Conservation (phyloP, 1,140 invertebrate species). For the Anastrepha ludens region DNA sequence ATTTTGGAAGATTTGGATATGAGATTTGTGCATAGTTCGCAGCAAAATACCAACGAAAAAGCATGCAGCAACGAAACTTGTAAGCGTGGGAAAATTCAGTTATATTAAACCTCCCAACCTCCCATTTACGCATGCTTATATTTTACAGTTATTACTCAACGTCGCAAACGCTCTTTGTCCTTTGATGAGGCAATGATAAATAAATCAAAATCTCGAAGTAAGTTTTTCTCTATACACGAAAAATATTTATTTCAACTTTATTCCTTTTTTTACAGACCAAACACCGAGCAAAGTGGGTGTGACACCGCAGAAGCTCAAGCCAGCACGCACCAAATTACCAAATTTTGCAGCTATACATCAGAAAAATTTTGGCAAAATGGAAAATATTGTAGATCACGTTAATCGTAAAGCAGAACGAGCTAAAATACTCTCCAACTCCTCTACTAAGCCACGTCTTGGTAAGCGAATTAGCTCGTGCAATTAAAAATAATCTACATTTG, state of each 20-base stretch:
- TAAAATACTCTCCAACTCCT: conserved; percentile 68
- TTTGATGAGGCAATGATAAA: conserved; percentile 60
- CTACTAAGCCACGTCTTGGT: conserved; percentile 56
- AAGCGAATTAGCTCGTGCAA: not conserved
- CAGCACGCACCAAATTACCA: conserved; percentile 76
- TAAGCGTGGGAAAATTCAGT: not conserved
- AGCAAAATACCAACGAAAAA: not conserved
- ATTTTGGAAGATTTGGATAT: conserved; percentile 56
- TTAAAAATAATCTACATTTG: not conserved
- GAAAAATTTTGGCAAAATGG: conserved; percentile 79
- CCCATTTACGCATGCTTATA: too few species aligned
- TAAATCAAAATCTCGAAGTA: conserved; percentile 28
- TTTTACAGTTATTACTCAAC: conserved; percentile 28
- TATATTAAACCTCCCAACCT: too few species aligned
- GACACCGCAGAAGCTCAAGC: conserved; percentile 53
- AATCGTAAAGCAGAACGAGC: conserved; percentile 76
- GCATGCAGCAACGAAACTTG: not conserved
- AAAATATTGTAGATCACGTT: conserved; percentile 79
- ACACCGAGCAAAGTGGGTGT: conserved; percentile 58
- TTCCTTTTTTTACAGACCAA: not conserved
- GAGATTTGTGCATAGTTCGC: conserved; percentile 48
- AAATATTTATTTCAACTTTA: not conserved
- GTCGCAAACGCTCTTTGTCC: conserved; percentile 65
- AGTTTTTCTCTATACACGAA: not conserved
- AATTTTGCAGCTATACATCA: conserved; percentile 81